Evolutionary conservation across 2,888 invertebrate species (phyloP).

Genomic region (Erebia ligea): DNA sequence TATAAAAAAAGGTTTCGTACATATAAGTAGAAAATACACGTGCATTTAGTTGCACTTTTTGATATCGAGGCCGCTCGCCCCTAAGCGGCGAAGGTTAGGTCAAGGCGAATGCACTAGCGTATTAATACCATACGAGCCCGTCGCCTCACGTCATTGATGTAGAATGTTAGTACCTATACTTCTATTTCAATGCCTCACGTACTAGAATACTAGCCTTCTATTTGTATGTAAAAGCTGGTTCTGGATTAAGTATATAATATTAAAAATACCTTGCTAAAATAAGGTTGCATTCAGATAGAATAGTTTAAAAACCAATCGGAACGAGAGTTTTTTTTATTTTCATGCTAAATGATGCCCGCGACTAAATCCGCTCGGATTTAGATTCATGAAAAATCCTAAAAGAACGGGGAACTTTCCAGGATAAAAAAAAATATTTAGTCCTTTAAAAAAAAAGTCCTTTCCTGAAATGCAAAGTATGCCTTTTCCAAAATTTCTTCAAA

Average conservation of each 20-base stretch:
- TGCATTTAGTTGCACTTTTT: constrained; percentile 39
- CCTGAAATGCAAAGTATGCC: no score
- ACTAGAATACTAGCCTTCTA: neutral
- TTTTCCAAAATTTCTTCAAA: no score
- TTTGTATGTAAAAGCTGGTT: constrained; percentile 24
- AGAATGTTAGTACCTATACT: constrained; percentile 36
- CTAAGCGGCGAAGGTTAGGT: constrained; percentile 62
- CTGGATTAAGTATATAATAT: constrained; percentile 4
- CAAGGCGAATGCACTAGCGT: constrained; percentile 66
- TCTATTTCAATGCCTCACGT: constrained; percentile 30
- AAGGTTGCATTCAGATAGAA: neutral
- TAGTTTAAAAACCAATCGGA: neutral
- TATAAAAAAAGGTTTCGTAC: neutral
- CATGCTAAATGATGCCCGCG: no score
- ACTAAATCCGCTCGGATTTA: no score
- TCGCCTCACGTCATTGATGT: constrained; percentile 39
- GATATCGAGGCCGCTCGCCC: constrained; percentile 39
- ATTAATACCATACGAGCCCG: constrained; percentile 46
- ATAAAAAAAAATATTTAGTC: no score
- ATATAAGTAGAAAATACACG: constrained; percentile 1
- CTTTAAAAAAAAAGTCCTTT: no score
- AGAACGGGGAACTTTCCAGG: no score
- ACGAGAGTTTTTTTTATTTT: no score
- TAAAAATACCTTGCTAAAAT: neutral
- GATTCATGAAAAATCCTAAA: no score